Percentiles rank a stretch among this genome's conserved stretches.
Conservation (phyloP, 2,888 invertebrate genomes). For the Acleris holmiana region DNA sequence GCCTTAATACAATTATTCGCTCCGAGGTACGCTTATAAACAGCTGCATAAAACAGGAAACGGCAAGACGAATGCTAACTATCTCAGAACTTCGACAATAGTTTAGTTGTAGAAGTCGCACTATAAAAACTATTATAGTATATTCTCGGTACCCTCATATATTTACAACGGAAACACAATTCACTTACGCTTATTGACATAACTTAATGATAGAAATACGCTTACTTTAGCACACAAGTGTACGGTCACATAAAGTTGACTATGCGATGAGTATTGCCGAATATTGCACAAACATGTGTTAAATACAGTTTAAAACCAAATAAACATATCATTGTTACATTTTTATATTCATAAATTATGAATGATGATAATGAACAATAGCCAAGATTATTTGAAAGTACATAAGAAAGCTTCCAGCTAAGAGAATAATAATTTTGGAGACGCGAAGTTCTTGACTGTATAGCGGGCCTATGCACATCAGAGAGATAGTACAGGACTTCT, state of each 20-base stretch:
- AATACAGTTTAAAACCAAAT: conserved; percentile 42
- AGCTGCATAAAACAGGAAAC: too few relatives aligned
- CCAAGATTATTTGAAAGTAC: conserved; percentile 47
- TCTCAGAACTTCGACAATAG: background rate
- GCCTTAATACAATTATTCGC: too few relatives aligned
- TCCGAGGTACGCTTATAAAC: too few relatives aligned
- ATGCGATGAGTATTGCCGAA: conserved; percentile 80
- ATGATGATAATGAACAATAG: conserved; percentile 39
- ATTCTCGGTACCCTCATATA: background rate
- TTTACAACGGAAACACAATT: conserved; percentile 15
- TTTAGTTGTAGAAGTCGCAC: background rate
- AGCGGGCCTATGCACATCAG: background rate
- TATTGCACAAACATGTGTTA: conserved; percentile 72
- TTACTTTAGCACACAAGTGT: conserved; percentile 65
- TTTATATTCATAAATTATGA: too few relatives aligned
- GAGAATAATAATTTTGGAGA: conserved; percentile 17
- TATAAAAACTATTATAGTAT: background rate
- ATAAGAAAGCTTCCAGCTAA: conserved; percentile 35
- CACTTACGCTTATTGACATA: conserved; percentile 27
- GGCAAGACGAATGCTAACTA: too few relatives aligned
- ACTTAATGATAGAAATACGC: conserved; percentile 56
- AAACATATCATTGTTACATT: too few relatives aligned
- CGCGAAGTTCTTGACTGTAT: conserved; percentile 16
- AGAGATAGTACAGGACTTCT: background rate
- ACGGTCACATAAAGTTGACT: conserved; percentile 64